A percentile compares a stretch with the other conserved stretches of the same genome.
These are phyloP conservation scores for Taphrorychus bicolor DNA, from an alignment of 2,888 invertebrate genomes.

Conservation along the genomic window DNA sequence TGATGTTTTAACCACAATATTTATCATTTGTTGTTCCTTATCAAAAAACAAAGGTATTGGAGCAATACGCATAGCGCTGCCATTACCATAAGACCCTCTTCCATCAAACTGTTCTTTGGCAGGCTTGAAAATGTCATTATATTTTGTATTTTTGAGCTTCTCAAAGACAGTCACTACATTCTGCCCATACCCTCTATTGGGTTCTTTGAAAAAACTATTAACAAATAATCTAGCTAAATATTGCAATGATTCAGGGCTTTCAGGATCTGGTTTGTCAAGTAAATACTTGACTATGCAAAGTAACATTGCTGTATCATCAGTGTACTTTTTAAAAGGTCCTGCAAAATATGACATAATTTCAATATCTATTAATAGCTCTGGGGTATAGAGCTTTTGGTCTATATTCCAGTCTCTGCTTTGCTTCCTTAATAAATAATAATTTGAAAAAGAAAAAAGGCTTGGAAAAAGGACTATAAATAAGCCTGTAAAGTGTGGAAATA, in stretches of 20 bases:
- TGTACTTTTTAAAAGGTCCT: slow-evolving; percentile 67
- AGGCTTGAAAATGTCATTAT: slow-evolving; percentile 67
- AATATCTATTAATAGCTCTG: too few species aligned
- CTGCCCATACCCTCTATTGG: slow-evolving; percentile 71
- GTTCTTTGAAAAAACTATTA: slow-evolving; percentile 67
- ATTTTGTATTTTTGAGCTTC: slow-evolving; percentile 64
- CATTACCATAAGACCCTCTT: slow-evolving; percentile 78
- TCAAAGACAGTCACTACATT: slow-evolving; percentile 66
- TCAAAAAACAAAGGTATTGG: slow-evolving; percentile 71
- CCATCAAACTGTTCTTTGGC: slow-evolving; percentile 68
- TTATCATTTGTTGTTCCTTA: slow-evolving; percentile 61
- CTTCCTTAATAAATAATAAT: too few species aligned
- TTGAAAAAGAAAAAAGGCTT: too few species aligned
- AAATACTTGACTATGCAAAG: slow-evolving; percentile 69
- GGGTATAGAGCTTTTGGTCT: too few species aligned
- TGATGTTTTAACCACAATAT: slow-evolving; percentile 62
- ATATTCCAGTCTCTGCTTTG: too few species aligned
- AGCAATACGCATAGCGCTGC: slow-evolving; percentile 76
- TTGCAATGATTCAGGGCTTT: slow-evolving; percentile 54
- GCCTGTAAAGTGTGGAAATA: too few species aligned
- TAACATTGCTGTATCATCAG: slow-evolving; percentile 78
- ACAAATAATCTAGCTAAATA: slow-evolving; percentile 71
- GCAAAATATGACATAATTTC: slow-evolving; percentile 23
- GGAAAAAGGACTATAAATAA: too few species aligned
- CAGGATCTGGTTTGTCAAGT: slow-evolving; percentile 63